Conservation (phyloP, 2,797 vertebrate species). For the Poeciliopsis turneri region DNA sequence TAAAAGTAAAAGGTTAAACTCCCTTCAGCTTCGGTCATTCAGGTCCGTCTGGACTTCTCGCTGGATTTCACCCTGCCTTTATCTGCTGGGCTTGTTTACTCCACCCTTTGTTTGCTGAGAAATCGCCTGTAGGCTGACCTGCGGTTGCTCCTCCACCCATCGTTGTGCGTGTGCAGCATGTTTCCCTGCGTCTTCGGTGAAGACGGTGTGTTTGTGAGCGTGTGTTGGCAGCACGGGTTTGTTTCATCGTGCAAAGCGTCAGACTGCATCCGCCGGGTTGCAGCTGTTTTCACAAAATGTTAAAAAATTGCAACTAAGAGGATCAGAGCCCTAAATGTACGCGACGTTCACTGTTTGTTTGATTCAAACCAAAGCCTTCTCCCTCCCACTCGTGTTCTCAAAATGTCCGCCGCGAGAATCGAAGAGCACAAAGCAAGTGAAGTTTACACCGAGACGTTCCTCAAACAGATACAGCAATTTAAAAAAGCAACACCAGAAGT, state of each 20-base stretch:
- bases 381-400: constrained; percentile 56
- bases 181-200: constrained; percentile 50
- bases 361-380: constrained; percentile 76
- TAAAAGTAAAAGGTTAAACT: constrained; percentile 12
- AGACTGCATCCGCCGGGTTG: constrained; percentile 47
- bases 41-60: background rate
- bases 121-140: background rate
- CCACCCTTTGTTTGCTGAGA: constrained; percentile 34
- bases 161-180: constrained; percentile 51
- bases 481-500: constrained; percentile 9
- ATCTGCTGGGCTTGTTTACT: constrained; percentile 42
- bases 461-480: constrained; percentile 14
- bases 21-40: constrained; percentile 8
- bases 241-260: constrained; percentile 38
- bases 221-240: constrained; percentile 52
- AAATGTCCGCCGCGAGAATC: constrained; percentile 52
- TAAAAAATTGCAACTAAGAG: constrained; percentile 22
- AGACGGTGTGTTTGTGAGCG: constrained; percentile 41
- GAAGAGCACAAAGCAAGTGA: constrained; percentile 79
- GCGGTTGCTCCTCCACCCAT: background rate
- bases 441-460: constrained; percentile 63
- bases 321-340: constrained; percentile 35
- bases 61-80: constrained; percentile 6
- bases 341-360: constrained; percentile 49
- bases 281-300: constrained; percentile 43